A percentile compares a stretch with the other conserved stretches of the same genome.
phyloP scores from a whole-genome alignment of 2,797 vertebrate species.

The Phrynocephalus vlangalii region DNA sequence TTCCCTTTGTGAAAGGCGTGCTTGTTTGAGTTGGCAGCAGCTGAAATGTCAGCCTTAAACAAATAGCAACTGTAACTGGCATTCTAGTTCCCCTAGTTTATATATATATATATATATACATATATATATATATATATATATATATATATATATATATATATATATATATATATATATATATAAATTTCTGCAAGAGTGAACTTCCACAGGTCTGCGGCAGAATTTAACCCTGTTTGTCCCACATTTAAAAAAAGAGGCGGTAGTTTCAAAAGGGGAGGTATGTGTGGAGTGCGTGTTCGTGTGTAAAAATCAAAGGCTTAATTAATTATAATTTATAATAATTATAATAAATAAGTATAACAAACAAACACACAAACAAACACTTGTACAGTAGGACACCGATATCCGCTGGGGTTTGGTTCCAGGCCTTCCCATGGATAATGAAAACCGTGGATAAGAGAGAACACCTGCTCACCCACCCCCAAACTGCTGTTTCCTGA shows the following conservation, averaged over 20 bases:
- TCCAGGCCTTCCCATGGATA: no score
- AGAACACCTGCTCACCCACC: no score
- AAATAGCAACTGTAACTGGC: constrained; percentile 21
- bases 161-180: background rate
- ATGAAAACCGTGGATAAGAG: no score
- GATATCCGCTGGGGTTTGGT: no score
- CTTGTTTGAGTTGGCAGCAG: constrained; percentile 64
- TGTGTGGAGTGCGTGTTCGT: no score
- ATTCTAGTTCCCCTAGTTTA: background rate
- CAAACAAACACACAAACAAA: no score
- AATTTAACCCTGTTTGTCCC: background rate
- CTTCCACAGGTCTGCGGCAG: background rate
- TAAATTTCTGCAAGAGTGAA: background rate
- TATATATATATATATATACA: no score
- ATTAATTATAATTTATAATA: no score
- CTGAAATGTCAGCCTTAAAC: constrained; percentile 44
- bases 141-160: background rate
- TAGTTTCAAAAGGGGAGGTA: background rate
- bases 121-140: background rate
- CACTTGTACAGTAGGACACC: no score
- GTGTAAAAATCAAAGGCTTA: no score
- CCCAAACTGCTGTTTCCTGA: no score
- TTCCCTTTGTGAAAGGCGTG: constrained; percentile 34
- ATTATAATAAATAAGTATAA: no score
- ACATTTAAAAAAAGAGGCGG: background rate